Percentiles rank a stretch among this genome's conserved stretches.
These are phyloP conservation scores for Anthrax anthrax DNA, from an alignment of 2,888 invertebrate species.

Conservation along the genomic window DNA sequence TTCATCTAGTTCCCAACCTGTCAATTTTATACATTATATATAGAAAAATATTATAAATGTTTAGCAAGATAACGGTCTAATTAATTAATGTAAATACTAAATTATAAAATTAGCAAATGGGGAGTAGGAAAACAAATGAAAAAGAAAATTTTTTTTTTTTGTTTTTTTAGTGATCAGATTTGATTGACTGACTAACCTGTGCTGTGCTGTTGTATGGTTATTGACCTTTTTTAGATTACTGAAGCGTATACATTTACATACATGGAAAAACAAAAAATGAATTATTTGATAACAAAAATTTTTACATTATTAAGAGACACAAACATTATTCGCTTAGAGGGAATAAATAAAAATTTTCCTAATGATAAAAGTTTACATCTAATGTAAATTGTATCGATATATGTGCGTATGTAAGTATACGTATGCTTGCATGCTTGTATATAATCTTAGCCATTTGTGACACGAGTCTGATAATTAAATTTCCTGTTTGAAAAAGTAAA, in stretches of 20 bases:
- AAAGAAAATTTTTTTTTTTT: background rate
- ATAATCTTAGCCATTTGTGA: background rate
- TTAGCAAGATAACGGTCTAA: conserved; percentile 10
- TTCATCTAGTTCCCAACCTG: background rate
- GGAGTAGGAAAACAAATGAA: no score
- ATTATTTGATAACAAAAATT: no score
- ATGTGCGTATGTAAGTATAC: no score
- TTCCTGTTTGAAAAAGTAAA: background rate
- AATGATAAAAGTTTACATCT: no score
- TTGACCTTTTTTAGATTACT: conserved; percentile 5
- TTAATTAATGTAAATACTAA: conserved; percentile 7
- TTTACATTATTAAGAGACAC: no score
- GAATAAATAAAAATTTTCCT: no score
- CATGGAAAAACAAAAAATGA: no score
- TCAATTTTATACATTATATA: background rate
- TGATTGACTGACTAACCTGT: conserved; percentile 3
- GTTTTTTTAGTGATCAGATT: background rate
- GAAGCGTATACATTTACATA: background rate
- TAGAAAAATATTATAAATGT: conserved; percentile 6
- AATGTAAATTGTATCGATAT: no score
- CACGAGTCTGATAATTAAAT: background rate
- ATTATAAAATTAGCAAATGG: conserved; percentile 6
- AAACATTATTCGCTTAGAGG: no score
- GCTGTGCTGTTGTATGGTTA: conserved; percentile 6
- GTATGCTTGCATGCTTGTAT: no score